Percentiles rank a stretch among this genome's conserved stretches.
Evolutionary conservation across 2,888 invertebrate species (phyloP).

Genomic region (Xestia xanthographa): DNA sequence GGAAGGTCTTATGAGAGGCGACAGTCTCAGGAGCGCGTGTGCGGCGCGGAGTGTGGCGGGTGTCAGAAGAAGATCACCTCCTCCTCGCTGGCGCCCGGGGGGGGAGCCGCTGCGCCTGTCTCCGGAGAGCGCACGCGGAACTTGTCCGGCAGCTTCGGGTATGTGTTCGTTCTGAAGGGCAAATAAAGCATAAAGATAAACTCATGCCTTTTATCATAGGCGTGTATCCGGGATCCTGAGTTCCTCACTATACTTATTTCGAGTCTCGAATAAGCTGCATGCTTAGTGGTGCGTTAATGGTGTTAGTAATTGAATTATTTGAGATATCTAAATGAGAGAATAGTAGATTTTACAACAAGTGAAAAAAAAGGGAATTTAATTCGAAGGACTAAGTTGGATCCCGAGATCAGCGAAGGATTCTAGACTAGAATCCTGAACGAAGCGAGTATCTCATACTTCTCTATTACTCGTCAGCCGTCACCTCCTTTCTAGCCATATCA

Average conservation of each 20-base stretch:
- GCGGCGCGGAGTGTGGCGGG: conserved; percentile 70
- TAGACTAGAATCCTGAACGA: too few relatives aligned
- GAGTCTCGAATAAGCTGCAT: background rate
- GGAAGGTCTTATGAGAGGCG: conserved; percentile 83
- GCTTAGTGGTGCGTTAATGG: background rate
- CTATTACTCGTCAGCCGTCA: too few relatives aligned
- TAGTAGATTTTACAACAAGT: too few relatives aligned
- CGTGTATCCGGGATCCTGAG: background rate
- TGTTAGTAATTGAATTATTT: background rate
- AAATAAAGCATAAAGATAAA: background rate
- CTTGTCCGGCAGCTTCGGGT: conserved; percentile 93
- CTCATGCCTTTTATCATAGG: background rate
- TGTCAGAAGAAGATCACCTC: conserved; percentile 94
- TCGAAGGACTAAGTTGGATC: too few relatives aligned
- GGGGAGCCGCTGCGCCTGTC: conserved; percentile 59
- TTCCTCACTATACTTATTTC: background rate
- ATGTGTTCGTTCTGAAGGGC: conserved; percentile 91
- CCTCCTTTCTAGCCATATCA: too few relatives aligned
- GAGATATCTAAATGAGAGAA: background rate
- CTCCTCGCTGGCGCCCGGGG: conserved; percentile 83
- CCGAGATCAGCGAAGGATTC: too few relatives aligned
- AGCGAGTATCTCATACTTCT: too few relatives aligned
- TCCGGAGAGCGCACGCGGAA: conserved; percentile 92
- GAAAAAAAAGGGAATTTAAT: too few relatives aligned
- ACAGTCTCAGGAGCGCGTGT: conserved; percentile 85